phyloP scores from a whole-genome alignment of 1,140 invertebrate species.

The Philotrypesis tridentata region DNA sequence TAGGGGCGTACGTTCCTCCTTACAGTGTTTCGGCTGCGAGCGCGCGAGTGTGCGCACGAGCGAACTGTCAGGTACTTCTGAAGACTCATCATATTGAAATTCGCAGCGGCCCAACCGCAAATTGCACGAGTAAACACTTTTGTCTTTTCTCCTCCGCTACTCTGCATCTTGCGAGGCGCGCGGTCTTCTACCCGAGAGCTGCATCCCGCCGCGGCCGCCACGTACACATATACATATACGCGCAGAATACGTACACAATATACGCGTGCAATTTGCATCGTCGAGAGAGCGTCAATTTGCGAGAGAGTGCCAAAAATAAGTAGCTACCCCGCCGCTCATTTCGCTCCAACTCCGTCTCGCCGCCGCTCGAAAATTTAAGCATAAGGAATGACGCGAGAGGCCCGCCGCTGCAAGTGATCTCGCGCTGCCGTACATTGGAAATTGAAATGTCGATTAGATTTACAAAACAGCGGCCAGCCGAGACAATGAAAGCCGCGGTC shows the following conservation, averaged over 20 bases:
- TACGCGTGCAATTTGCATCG: constrained; percentile 47
- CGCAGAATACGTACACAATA: no score
- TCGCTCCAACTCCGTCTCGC: no score
- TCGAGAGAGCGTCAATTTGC: constrained; percentile 13
- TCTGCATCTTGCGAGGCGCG: no score
- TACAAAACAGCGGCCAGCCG: not conserved
- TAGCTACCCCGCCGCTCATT: not conserved
- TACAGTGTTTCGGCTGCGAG: constrained; percentile 9
- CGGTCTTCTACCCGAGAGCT: no score
- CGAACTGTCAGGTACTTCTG: constrained; percentile 57
- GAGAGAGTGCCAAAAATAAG: not conserved
- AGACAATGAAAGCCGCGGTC: not conserved
- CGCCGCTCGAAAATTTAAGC: not conserved
- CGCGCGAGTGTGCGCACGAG: no score
- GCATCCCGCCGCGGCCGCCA: no score
- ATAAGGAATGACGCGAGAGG: no score
- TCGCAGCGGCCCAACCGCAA: constrained; percentile 67
- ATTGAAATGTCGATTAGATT: constrained; percentile 9
- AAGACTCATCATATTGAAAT: constrained; percentile 73
- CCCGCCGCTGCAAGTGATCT: no score
- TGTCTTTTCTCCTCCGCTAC: constrained; percentile 58
- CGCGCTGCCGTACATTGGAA: not conserved
- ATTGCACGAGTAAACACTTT: constrained; percentile 72
- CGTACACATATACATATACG: not conserved
- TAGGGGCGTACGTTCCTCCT: not conserved